Percentiles rank a stretch among this genome's conserved stretches.
Conservation (phyloP, 2,888 invertebrate species). For the Tryphoninae sp. region DNA sequence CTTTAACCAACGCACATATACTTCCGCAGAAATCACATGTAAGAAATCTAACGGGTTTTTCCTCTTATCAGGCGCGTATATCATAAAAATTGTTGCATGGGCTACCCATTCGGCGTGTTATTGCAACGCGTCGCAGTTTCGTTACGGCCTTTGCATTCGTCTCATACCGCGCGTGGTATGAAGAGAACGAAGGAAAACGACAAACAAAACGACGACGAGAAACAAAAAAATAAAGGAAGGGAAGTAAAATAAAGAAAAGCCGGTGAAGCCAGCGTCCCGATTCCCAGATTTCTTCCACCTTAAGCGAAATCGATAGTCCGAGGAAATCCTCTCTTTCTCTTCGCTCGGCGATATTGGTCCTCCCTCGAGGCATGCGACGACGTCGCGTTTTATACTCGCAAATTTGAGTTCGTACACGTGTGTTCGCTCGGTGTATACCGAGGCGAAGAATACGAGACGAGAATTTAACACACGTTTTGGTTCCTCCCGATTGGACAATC, state of each 20-base stretch:
- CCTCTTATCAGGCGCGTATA: conserved; percentile 18
- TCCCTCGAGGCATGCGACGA: neutral
- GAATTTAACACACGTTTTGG: conserved; percentile 4
- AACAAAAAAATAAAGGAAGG: too few relatives aligned
- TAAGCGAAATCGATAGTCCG: conserved; percentile 16
- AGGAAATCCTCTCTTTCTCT: too few relatives aligned
- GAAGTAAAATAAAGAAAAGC: neutral
- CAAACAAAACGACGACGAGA: neutral
- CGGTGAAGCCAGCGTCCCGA: neutral
- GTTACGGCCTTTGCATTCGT: neutral
- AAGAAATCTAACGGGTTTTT: neutral
- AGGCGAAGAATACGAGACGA: neutral
- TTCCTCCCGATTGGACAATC: conserved; percentile 34
- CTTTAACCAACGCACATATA: conserved; percentile 8
- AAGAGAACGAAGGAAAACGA: conserved; percentile 5
- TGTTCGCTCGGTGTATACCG: too few relatives aligned
- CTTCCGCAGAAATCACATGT: conserved; percentile 21
- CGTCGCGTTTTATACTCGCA: neutral
- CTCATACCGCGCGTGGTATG: neutral
- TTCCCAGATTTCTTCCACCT: conserved; percentile 8
- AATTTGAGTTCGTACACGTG: neutral
- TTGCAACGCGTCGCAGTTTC: conserved; percentile 13
- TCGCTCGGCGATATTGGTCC: neutral
- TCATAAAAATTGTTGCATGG: conserved; percentile 33
- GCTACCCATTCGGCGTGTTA: conserved; percentile 21